A percentile compares a stretch with the other conserved stretches of the same genome.
These are phyloP conservation scores for Laticauda laticaudata DNA, from an alignment of 2,113 vertebrate species.

Conservation along the genomic window DNA sequence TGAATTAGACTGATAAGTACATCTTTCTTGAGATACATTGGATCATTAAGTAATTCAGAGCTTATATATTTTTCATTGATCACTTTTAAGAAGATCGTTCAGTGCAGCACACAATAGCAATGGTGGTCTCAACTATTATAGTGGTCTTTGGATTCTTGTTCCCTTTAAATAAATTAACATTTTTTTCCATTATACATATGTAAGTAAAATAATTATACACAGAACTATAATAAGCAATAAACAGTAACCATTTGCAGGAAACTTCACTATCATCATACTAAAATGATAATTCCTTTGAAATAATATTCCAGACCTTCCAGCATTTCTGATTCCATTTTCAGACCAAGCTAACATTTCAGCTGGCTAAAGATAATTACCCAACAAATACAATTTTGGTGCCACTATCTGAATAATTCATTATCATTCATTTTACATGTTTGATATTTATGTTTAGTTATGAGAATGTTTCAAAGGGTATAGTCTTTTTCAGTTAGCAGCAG, in stretches of 20 bases:
- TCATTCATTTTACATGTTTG: not conserved
- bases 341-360: conserved; percentile 12
- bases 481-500: not conserved
- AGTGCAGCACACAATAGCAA: not conserved
- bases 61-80: not conserved
- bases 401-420: conserved; percentile 14
- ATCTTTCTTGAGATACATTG: not conserved
- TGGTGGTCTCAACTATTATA: not conserved
- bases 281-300: conserved; percentile 3
- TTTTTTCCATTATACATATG: not conserved
- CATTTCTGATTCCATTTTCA: conserved; percentile 8
- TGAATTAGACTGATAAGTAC: not conserved
- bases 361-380: conserved; percentile 17
- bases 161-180: not conserved
- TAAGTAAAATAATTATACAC: not conserved
- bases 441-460: not conserved
- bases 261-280: not conserved
- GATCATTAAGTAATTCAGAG: not conserved
- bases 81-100: not conserved
- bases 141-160: not conserved
- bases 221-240: not conserved
- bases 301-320: conserved; percentile 15
- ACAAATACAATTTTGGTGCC: conserved; percentile 13
- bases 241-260: not conserved
- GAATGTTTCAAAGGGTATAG: conserved; percentile 14